Evolutionary conservation across 2,888 invertebrate genomes (phyloP).

Genomic region (Nematopogon swammerdamellus): DNA sequence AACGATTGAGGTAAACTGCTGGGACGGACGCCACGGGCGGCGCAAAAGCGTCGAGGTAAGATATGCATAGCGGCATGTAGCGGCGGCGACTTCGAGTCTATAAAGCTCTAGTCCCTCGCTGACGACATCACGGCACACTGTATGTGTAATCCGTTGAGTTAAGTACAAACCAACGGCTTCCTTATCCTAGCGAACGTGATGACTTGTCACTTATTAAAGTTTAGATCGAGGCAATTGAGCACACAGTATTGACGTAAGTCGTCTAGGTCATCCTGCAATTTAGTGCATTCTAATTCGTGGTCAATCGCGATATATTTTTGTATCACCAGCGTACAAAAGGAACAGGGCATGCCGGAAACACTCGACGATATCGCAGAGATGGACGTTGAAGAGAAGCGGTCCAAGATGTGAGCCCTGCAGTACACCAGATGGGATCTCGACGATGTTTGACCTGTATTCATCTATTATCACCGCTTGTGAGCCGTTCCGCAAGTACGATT

Average conservation of each 20-base stretch:
- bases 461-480: conserved; percentile 8
- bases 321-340: conserved; percentile 11
- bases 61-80: too few species aligned
- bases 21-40: too few species aligned
- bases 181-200: not conserved
- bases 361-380: conserved; percentile 4
- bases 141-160: too few species aligned
- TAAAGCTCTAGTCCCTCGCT: too few species aligned
- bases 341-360: not conserved
- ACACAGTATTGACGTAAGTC: not conserved
- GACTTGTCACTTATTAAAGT: not conserved
- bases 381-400: conserved; percentile 9
- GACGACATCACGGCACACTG: too few species aligned
- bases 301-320: conserved; percentile 5
- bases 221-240: not conserved
- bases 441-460: conserved; percentile 7
- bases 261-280: not conserved
- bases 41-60: too few species aligned
- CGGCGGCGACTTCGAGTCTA: too few species aligned
- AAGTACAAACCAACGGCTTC: too few species aligned
- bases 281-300: not conserved
- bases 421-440: conserved; percentile 8
- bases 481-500: conserved; percentile 9
- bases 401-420: conserved; percentile 11
- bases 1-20: too few species aligned